These are phyloP conservation scores for Alligator mississippiensis DNA, from an alignment of 2,113 vertebrate genomes.

Conservation along the genomic window DNA sequence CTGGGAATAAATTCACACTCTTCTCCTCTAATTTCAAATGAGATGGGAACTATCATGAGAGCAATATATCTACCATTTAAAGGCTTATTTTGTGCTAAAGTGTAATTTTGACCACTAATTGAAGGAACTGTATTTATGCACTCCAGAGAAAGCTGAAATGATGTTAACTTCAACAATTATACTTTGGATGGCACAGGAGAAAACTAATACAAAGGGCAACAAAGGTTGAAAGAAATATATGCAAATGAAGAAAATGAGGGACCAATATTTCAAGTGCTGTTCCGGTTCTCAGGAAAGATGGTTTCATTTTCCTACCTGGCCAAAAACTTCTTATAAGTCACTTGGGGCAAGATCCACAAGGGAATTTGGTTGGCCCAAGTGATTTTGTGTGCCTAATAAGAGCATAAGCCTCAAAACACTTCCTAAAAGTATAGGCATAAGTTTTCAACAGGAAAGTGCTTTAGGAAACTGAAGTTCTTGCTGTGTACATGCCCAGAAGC, in stretches of 20 bases:
- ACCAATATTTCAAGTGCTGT: neutral
- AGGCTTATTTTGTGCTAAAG: neutral
- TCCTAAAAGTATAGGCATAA: too few relatives aligned
- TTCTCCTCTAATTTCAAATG: neutral
- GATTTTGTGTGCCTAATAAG: too few relatives aligned
- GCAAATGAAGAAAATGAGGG: neutral
- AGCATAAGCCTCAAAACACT: too few relatives aligned
- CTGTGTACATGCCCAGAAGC: too few relatives aligned
- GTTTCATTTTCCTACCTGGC: neutral
- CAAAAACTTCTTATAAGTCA: neutral
- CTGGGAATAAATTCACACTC: neutral
- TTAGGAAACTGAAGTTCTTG: too few relatives aligned
- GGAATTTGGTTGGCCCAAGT: too few relatives aligned
- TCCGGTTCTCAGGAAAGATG: neutral
- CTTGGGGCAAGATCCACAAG: too few relatives aligned
- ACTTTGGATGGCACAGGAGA: neutral
- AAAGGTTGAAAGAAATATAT: neutral
- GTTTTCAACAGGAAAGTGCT: too few relatives aligned
- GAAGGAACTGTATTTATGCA: neutral
- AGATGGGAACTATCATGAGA: neutral
- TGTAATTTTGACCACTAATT: neutral
- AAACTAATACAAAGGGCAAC: neutral
- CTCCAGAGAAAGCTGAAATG: neutral
- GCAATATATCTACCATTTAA: neutral
- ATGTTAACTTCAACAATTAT: neutral